A percentile compares a stretch with the other conserved stretches of the same genome.
Evolutionary conservation across 2,113 vertebrate species (phyloP).

Genomic region (Cisticola juncidis): DNA sequence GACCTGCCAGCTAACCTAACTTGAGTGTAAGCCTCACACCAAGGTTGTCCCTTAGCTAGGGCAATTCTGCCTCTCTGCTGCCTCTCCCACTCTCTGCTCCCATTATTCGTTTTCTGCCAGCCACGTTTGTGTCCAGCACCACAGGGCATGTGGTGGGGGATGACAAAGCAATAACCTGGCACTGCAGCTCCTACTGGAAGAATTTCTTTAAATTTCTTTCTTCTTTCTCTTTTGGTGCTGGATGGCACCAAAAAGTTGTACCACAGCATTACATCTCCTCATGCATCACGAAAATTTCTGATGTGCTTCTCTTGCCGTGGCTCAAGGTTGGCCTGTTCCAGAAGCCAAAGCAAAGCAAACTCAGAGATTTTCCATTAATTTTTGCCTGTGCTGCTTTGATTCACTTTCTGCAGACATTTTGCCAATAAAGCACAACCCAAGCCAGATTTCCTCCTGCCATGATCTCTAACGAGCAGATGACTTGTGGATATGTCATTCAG

Average conservation of each 20-base stretch:
- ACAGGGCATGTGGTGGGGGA: neutral
- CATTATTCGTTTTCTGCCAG: neutral
- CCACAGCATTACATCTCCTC: neutral
- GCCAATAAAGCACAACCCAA: neutral
- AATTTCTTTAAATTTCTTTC: neutral
- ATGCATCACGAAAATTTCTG: neutral
- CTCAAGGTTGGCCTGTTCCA: neutral
- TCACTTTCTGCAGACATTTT: neutral
- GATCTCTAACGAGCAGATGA: neutral
- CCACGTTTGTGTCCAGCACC: neutral
- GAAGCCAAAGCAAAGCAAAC: neutral
- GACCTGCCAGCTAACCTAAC: neutral
- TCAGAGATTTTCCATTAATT: neutral
- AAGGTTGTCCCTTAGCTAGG: neutral
- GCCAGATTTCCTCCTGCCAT: constrained; percentile 18
- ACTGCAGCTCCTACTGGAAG: neutral
- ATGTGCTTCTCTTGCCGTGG: neutral
- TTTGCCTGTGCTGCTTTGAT: neutral
- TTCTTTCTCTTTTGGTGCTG: neutral
- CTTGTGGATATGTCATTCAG: constrained; percentile 21
- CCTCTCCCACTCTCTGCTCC: neutral
- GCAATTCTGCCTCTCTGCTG: neutral
- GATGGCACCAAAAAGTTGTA: neutral
- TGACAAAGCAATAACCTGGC: neutral
- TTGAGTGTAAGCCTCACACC: neutral